Evolutionary conservation across 2,113 vertebrate species (phyloP), one percentile per base, ranked within the genome.

Genomic region (Mobula hypostoma): DNA sequence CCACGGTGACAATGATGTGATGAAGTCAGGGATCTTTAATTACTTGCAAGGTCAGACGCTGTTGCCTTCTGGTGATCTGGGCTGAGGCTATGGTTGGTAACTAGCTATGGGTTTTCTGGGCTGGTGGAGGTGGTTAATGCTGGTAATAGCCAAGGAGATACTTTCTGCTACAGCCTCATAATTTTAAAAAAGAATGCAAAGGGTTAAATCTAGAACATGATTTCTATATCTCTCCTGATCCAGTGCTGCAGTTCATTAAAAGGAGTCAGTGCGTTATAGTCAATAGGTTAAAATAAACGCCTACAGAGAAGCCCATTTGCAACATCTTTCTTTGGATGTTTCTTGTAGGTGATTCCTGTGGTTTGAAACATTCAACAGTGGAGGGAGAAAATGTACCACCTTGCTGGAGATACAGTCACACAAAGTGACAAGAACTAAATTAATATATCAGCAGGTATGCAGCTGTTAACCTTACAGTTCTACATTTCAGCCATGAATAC

Each of bases 361-460:
- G 29, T 90, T 66, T 90, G n/a, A 90, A 66, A 66, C 61, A 63
- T 61, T 87, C 83, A 90, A 14, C 61, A 32, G 63, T 19, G 63
- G n/a, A 90, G 61, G n/a, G 29, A 66, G 29, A 32, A 61, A 58
- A 90, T 14, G 61, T 32, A 66, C 85, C 61, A 7, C 11, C 61
- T 90, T 90, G 85, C 29, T 66, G 61, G 85, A 66, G 61, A 32
- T 32, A 87, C 82, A 63, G 83, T 19, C 61, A 32, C 29, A 90
- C 61, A 90, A 68, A 90, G 61, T 90, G 85, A 68, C 85, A 68
- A 90, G 85, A 90, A 14, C 85, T 66, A 90, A 88, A 63, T 88
- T 66, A 66, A 66, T 90, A 66, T 90, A 90, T 66, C 61, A 90
- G 85, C n/a, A 17, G 83, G 32, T n/a, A 90, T 90, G 61, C 85